Conservation (phyloP, 1,140 invertebrate species). For the Apocrypta bakeri region DNA sequence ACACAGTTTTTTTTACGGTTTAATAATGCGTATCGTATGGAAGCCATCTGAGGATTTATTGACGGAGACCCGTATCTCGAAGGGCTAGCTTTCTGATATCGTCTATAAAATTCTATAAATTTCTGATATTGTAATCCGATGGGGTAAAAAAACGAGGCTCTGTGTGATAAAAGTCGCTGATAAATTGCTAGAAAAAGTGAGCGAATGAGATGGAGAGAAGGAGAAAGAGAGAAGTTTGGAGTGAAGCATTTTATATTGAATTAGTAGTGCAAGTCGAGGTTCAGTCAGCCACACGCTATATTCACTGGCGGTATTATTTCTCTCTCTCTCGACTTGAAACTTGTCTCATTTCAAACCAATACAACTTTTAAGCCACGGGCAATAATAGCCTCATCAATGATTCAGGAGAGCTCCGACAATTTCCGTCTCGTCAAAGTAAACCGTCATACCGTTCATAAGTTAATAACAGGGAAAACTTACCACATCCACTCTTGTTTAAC, state of each 20-base stretch:
- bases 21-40: neutral
- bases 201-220: neutral
- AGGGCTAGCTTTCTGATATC: neutral
- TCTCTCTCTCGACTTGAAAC: neutral
- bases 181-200: neutral
- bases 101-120: neutral
- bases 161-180: neutral
- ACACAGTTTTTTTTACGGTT: neutral
- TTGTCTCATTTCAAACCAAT: neutral
- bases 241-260: neutral
- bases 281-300: neutral
- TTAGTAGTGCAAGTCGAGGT: neutral
- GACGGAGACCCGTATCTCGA: neutral
- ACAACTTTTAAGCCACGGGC: neutral
- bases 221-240: too few relatives aligned
- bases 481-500: conserved; percentile 19
- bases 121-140: neutral
- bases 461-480: conserved; percentile 17
- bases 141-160: neutral
- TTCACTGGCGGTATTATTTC: neutral
- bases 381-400: neutral
- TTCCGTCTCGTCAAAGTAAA: conserved; percentile 4
- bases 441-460: neutral
- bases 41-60: neutral
- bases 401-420: neutral